Base-by-base conservation (phyloP, 2,888 invertebrate species). In the Agrotis segetum region DNA sequence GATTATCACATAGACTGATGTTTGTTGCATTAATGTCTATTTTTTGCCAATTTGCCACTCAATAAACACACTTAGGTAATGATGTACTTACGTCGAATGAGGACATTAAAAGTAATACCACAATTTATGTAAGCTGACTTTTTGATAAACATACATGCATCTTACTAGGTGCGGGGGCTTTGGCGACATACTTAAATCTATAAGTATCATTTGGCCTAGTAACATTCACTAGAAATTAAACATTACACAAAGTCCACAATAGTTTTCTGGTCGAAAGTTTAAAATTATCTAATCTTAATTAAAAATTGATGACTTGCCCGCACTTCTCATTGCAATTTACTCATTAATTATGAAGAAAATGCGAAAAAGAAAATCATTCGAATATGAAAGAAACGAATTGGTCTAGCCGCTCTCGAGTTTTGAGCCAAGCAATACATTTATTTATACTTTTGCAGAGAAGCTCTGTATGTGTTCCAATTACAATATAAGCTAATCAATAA, bases 11-110 rank as follows among this genome's bases (percentile, higher is more conserved):
- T 53, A 9, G 29, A 16, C 14, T 40, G 21, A 50, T 13, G 24
- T 46, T 50, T 50, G 19, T 47, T 74, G 59, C 40, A 5, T 2
- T 4, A 17, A 55, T 14, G 24, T 47, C 9, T 58, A 5, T 52
- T 44, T 44, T 71, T 62, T 78, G 29, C 29, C 16, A 29, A 34
- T 40, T 40, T 73, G 40, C 19, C 47, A 52, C 9, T 60, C n/a
- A 19, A 60, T 72, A 24, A 73, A 60, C 50, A 52, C 55, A 72
- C 59, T 72, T 63, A 19, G 44, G 59, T 50, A 55, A 75, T 50
- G 44, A 56, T 56, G 56, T 56, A 56, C 56, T 3, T 34, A 50
- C 24, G 14, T 49, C 19, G 14, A 64, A 72, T 60, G 44, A 29
- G 24, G 11, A 40, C 19, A 11, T 46, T 46, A 19, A 62, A 55